Percentiles rank a stretch among this genome's conserved stretches.
Evolutionary conservation across 2,888 invertebrate species (phyloP).

Genomic region (Willowsia nigromaculata): DNA sequence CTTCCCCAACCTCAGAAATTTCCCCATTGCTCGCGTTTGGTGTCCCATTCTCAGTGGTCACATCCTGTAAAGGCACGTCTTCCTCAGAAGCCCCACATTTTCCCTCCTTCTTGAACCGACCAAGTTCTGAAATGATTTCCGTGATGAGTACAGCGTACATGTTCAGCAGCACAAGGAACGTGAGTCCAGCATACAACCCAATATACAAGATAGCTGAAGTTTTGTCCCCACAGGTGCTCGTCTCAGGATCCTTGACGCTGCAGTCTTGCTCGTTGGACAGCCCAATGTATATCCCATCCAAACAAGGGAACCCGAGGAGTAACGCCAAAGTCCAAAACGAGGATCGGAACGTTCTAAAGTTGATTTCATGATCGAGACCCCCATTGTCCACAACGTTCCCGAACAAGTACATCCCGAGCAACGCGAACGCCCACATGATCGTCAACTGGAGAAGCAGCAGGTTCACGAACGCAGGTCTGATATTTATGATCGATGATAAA

Average conservation of each 20-base stretch:
- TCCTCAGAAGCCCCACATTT: neutral
- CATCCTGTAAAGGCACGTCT: constrained; percentile 38
- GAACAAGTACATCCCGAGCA: constrained; percentile 56
- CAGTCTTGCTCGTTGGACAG: constrained; percentile 35
- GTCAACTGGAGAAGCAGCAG: constrained; percentile 57
- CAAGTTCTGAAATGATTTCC: constrained; percentile 56
- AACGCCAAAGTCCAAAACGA: constrained; percentile 42
- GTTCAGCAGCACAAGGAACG: constrained; percentile 63
- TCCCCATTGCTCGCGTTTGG: neutral
- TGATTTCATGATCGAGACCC: neutral
- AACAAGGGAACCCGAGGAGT: constrained; percentile 46
- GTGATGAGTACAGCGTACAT: constrained; percentile 60
- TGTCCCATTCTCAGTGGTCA: constrained; percentile 29
- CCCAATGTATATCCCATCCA: constrained; percentile 15
- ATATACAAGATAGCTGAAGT: constrained; percentile 43
- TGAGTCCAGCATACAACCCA: constrained; percentile 39
- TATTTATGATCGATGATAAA: constrained; percentile 37
- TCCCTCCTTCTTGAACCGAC: constrained; percentile 1
- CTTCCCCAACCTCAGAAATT: constrained; percentile 1
- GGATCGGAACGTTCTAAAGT: constrained; percentile 31
- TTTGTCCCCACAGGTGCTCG: constrained; percentile 32
- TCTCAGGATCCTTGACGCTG: neutral
- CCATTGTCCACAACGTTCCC: constrained; percentile 10
- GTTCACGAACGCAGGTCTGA: constrained; percentile 49
- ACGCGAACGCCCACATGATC: constrained; percentile 49